phyloP scores from a whole-genome alignment of 2,797 vertebrate species.

The Sebastes trivittatus region DNA sequence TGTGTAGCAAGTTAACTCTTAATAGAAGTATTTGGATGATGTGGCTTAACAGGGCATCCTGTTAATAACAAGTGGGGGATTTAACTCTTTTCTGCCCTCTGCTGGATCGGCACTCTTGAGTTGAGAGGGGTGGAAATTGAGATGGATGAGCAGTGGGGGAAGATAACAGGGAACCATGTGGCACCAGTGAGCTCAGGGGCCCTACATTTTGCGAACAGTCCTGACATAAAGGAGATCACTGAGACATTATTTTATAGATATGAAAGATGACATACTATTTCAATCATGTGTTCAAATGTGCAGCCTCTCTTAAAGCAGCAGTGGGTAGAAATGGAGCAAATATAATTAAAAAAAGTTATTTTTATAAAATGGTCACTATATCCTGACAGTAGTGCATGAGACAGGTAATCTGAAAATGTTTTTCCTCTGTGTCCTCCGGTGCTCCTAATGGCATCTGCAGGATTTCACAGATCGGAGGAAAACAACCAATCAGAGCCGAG shows the following conservation, averaged over 20 bases:
- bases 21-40: not conserved
- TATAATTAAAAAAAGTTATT: too few relatives aligned
- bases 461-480: too few relatives aligned
- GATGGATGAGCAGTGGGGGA: not conserved
- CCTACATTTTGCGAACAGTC: not conserved
- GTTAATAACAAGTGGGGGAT: conserved; percentile 45
- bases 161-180: not conserved
- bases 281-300: not conserved
- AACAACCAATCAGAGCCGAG: too few relatives aligned
- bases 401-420: too few relatives aligned
- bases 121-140: conserved; percentile 7
- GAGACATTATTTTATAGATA: not conserved
- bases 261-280: not conserved
- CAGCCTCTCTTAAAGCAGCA: not conserved
- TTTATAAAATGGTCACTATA: too few relatives aligned
- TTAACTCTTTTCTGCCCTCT: conserved; percentile 74
- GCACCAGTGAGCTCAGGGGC: not conserved
- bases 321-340: too few relatives aligned
- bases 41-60: not conserved
- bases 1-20: not conserved
- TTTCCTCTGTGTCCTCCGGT: too few relatives aligned
- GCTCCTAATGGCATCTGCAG: too few relatives aligned
- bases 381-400: too few relatives aligned
- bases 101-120: conserved; percentile 59
- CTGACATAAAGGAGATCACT: not conserved